A percentile compares a stretch with the other conserved stretches of the same genome.
Conservation (phyloP, 30 jellyfish, hydroid and myxozoan genomes). For the Aurelia aurita region DNA sequence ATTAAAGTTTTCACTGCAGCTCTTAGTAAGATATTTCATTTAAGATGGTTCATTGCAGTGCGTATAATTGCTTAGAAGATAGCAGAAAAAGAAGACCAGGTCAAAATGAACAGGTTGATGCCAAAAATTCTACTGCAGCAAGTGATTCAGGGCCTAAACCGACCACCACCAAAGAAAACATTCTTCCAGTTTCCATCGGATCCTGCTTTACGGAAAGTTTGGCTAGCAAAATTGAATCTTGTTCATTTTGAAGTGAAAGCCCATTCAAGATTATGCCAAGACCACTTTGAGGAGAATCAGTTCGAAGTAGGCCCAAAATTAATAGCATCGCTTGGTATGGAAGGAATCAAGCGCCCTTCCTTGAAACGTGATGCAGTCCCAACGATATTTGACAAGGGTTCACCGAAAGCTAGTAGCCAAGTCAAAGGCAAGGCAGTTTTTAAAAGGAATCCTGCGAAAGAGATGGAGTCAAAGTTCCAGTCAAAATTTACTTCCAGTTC, state of each 20-base stretch:
- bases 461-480: slow-evolving; percentile 3
- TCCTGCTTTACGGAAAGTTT: slow-evolving; percentile 16
- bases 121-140: not conserved
- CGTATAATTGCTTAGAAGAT: slow-evolving; percentile 7
- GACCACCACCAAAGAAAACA: not conserved
- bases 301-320: slow-evolving; percentile 11
- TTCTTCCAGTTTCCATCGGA: slow-evolving; percentile 3
- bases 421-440: slow-evolving; percentile 1
- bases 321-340: slow-evolving; percentile 5
- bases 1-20: not conserved
- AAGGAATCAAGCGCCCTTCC: slow-evolving; percentile 20
- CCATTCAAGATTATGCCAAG: slow-evolving; percentile 14
- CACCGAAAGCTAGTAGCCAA: slow-evolving; percentile 25
- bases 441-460: not conserved
- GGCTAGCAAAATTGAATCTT: not conserved
- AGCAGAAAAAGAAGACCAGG: not conserved
- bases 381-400: slow-evolving; percentile 8
- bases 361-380: slow-evolving; percentile 18
- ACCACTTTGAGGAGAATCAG: slow-evolving; percentile 20
- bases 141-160: slow-evolving; percentile 6
- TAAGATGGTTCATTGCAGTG: slow-evolving; percentile 14
- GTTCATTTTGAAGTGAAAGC: slow-evolving; percentile 1
- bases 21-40: not conserved
- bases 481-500: not conserved
- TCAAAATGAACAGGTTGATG: not conserved